Base-by-base conservation (phyloP, 2,797 vertebrate genomes). In the Anabacerthia variegaticeps region DNA sequence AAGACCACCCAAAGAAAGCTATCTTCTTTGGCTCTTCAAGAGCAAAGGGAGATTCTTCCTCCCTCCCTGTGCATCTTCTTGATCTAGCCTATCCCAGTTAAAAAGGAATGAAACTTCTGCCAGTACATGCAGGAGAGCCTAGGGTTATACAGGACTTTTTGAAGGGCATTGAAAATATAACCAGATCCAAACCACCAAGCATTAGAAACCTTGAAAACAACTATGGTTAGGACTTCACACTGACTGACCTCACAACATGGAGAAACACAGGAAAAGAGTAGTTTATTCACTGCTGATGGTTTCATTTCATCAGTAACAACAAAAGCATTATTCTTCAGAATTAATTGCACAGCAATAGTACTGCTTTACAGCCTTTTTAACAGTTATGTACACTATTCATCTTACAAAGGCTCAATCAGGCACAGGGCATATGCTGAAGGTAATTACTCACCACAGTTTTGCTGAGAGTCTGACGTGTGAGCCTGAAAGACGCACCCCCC, bases 281-380 rank as follows among this genome's bases (percentile, higher is more conserved):
- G 81, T 76, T 93, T 76, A 88, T 71, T 84, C 68, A 68, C 43
- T 73, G 61, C 72, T 79, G 93, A 86, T 49, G 49, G 48, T 36
- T 95, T 86, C n/a, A 46, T 80, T 93, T 91, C 55, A 88, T 77
- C 71, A 87, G 71, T 19, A 90, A 56, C 78, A 86, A 69, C 77
- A 85, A 41, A 86, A 73, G n/a, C 73, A 81, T 79, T 71, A 81
- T 74, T 46, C 69, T 86, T 79, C 28, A 41, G 39, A 84, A 69
- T 87, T 89, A 92, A 89, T 17, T 91, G 87, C 69, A 88, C 48
- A 46, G 58, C 79, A 75, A 82, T 74, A 72, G 67, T 51, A 81
- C 44, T 56, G 76, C 76, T 96, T 95, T 93, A 92, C 55, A 94
- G 73, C 63, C 69, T 83, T 93, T 82, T 84, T 49, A 95, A 86